Evolutionary conservation across 2,888 invertebrate species (phyloP), one percentile per base, ranked within the genome.

Genomic region (Cerastis leucographa): DNA sequence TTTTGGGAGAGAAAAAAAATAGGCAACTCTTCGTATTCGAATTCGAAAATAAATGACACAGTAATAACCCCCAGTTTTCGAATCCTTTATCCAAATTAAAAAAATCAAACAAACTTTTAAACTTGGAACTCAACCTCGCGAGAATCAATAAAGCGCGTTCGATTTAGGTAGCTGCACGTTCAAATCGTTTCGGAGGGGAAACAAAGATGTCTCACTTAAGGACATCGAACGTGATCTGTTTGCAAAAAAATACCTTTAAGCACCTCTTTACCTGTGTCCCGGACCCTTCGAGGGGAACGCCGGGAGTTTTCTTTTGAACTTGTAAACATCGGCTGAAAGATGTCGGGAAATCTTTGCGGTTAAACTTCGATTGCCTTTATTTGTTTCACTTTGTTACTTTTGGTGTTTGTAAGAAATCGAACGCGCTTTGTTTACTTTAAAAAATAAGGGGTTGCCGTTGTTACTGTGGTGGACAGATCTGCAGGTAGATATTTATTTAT

Each of bases 181-280:
- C 88, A 94, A 95, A 95, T 93, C 93, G 92, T 87, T 88, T 85
- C 85, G 87, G 91, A 91, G 94, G 94, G 90, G 91, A 91, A 92
- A 93, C 94, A 93, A 94, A 94, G 95, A 96, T 93, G 94, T 94
- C 95, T 96, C 96, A 96, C 96, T 96, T 96, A 96, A 94, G 92
- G 92, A 91, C 93, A 92, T 93, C 92, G 95, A 92, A 96, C 96
- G 96, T 96, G 96, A 96, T 96, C 96, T 92, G 96, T 94, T 95
- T 96, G 94, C 94, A 78, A 93, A 95, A 96, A 95, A 96, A 95
- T 93, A 92, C 91, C 91, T 92, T 92, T 94, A 94, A 94, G 93
- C 90, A 94, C 93, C 93, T 92, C 93, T 93, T 94, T 94, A 94
- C 94, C 94, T 94, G 94, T 91, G 82, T 85, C 80, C 85, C 78